Base-by-base conservation (phyloP, 1,140 invertebrate genomes). In the Pantala flavescens region DNA sequence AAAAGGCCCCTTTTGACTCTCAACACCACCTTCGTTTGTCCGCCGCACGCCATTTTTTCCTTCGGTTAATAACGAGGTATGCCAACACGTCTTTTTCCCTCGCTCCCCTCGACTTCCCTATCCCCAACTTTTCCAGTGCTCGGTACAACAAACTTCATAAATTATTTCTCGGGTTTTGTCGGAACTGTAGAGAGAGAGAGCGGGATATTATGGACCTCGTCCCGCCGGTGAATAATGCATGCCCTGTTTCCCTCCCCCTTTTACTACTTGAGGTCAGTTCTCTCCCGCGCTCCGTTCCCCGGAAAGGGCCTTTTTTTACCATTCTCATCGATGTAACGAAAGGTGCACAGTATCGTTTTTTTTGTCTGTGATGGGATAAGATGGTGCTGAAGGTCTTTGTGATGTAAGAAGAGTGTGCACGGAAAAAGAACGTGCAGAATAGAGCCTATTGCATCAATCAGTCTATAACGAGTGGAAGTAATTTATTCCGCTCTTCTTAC, bases 151-250 rank as follows among this genome's bases (percentile, higher is more conserved):
- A 63, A 63, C 49, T 63, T 63, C 49, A 63, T 63, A 63, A 63
- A 63, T 63, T 63, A 63, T 63, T 63, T 63, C 49, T 63, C n/a
- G 49, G 49, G 49, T 63, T 63, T 63, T 63, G 49, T 63, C 49
- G 49, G 49, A 63, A 63, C 49, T 19, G 49, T 3, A 63, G 49
- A 19, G 49, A 63, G 49, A 1, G 49, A 49, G 43, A 11, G 43
- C 10, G 49, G 49, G 16, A 63, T 63, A 63, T 63, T 63, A 63
- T 63, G 49, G 49, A 21, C 49, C 49, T 63, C 49, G 49, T 16
- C 49, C 49, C 49, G 49, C 49, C 49, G 49, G 49, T 63, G 49
- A 63, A 63, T 63, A 63, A 63, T 63, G 49, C 49, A 63, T 63
- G 49, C 16, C 12, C 3, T 21, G 49, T 21, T 63, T 63, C 49